Evolutionary conservation across 2,113 vertebrate species (phyloP).

Genomic region (Ceyx cyanopectus): DNA sequence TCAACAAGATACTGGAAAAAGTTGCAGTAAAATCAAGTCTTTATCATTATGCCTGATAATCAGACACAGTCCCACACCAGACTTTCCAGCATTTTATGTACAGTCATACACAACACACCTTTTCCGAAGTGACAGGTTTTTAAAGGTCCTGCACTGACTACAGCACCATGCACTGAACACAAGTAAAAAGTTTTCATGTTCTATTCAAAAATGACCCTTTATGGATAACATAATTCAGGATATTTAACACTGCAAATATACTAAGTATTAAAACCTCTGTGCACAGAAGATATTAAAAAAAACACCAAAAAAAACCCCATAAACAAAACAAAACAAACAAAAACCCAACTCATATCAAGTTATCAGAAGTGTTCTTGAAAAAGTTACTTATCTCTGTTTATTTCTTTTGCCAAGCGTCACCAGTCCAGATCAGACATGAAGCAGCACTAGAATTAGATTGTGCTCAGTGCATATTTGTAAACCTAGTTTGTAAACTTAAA

Average conservation of each 20-base stretch:
- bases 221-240: neutral
- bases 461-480: neutral
- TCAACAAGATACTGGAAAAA: conserved; percentile 88
- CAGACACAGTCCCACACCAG: neutral
- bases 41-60: fast-evolving
- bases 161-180: neutral
- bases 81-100: neutral
- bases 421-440: neutral
- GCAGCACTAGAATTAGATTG: neutral
- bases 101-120: neutral
- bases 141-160: neutral
- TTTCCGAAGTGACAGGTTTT: neutral
- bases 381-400: neutral
- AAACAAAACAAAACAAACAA: too few species aligned
- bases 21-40: neutral
- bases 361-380: neutral
- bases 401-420: neutral
- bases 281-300: neutral
- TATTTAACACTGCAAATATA: neutral
- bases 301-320: too few species aligned
- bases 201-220: neutral
- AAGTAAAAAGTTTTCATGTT: neutral
- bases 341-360: neutral
- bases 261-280: neutral
- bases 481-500: neutral